phyloP scores from a whole-genome alignment of 2,113 vertebrate species.

The Pao palembangensis region DNA sequence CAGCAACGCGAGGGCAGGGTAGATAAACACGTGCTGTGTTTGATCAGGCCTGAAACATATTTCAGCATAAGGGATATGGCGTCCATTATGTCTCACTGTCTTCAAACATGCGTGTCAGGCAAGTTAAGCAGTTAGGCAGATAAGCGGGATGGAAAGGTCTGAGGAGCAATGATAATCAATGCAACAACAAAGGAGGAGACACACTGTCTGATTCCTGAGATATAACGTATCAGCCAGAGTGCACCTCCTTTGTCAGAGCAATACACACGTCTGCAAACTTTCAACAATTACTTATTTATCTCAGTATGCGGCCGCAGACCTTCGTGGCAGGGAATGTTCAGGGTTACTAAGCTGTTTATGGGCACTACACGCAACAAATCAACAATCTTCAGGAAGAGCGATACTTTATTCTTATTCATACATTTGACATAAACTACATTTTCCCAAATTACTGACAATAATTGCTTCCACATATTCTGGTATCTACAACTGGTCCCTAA shows the following conservation, averaged over 20 bases:
- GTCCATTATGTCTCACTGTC: conserved; percentile 36
- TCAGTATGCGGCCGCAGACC: conserved; percentile 50
- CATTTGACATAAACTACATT: background rate
- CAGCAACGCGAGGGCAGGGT: conserved; percentile 65
- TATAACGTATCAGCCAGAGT: conserved; percentile 57
- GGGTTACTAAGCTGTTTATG: conserved; percentile 10
- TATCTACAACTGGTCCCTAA: background rate
- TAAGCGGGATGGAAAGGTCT: conserved; percentile 34
- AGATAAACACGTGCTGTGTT: conserved; percentile 73
- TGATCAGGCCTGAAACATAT: conserved; percentile 60
- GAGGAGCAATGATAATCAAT: conserved; percentile 33
- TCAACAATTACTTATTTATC: conserved; percentile 60
- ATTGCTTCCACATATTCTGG: background rate
- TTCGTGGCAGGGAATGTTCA: conserved; percentile 54
- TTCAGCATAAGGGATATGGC: conserved; percentile 56
- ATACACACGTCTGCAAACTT: conserved; percentile 46
- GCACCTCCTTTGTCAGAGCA: conserved; percentile 57
- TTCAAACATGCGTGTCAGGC: background rate
- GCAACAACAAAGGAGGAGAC: conserved; percentile 50
- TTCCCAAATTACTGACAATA: background rate
- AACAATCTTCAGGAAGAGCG: background rate
- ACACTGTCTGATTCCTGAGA: conserved; percentile 45
- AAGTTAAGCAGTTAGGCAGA: background rate
- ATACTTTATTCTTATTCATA: background rate
- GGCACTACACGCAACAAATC: background rate